Base-by-base conservation (phyloP, 1,140 invertebrate species). In the Fopius arisanus region DNA sequence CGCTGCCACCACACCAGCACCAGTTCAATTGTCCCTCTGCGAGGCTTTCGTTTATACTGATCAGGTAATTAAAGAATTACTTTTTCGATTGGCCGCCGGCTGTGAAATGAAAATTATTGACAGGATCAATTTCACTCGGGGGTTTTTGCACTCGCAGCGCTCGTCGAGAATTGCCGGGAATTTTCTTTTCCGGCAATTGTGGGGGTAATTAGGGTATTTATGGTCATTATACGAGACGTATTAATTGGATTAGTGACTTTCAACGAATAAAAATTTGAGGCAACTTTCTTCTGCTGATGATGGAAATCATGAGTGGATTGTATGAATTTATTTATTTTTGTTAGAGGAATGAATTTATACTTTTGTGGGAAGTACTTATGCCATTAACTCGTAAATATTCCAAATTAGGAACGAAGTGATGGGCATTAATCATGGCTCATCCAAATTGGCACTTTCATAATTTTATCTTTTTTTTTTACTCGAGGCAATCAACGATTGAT, bases 21-120 rank as follows among this genome's bases (percentile, higher is more conserved):
- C 91, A 0, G 90, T 89, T 26, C 93, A 95, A 62, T 88, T 98
- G 3, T 97, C 96, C 0, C 95, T 98, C n/a, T 98, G 96, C 84
- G 96, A 98, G 88, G 95, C 96, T 0, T 97, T 98, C 81, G 96
- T 97, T 12, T 98, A 97, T 82, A 97, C 96, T 0, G 96, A 97
- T 88, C 96, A 97, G 89, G 91, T 92, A 83, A 77, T 75, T 73
- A 23, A 29, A 33, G 5, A 65, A 65, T 65, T 29, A 33, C 14
- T 59, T 65, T 48, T 48, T 48, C 9, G 10, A n/a, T 48, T 48
- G 43, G 14, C 43, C n/a, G n/a, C 10, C n/a, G 43, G 43, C 43
- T 16, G 43, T 48, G 43, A 48, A 48, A 48, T 48, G 43, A 48
- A 48, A 48, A 48, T 48, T 14, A 48, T 48, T 48, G 43, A 48